phyloP scores from a whole-genome alignment of 2,797 vertebrate genomes.

The Danio choprae region DNA sequence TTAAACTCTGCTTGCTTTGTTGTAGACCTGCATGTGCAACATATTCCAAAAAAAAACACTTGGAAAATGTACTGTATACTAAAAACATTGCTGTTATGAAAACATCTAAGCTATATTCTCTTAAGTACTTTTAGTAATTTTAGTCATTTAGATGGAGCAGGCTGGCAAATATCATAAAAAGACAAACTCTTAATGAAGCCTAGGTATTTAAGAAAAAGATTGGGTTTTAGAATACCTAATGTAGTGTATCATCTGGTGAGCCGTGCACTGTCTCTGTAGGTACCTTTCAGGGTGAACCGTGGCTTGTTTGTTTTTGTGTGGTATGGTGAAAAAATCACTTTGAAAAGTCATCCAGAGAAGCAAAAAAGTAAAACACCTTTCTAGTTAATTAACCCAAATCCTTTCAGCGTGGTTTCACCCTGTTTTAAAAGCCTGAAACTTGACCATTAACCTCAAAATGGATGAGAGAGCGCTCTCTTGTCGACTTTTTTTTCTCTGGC shows the following conservation, averaged over 20 bases:
- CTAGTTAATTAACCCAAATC: conserved; percentile 83
- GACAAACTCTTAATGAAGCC: background rate
- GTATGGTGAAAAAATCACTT: conserved; percentile 43
- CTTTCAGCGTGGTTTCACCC: conserved; percentile 78
- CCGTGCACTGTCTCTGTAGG: conserved; percentile 23
- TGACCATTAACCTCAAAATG: conserved; percentile 87
- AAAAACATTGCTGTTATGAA: too few species aligned
- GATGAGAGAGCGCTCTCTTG: conserved; percentile 74
- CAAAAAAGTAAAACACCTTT: conserved; percentile 70
- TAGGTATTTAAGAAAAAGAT: background rate
- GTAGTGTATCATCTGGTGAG: conserved; percentile 9
- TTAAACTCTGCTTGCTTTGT: too few species aligned
- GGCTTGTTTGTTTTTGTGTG: conserved; percentile 58
- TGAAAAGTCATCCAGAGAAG: conserved; percentile 56
- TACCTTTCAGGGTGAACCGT: conserved; percentile 28
- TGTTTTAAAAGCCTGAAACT: conserved; percentile 84
- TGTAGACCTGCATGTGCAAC: too few species aligned
- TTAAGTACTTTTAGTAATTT: background rate
- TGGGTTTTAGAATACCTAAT: conserved; percentile 11
- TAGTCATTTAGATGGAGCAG: background rate
- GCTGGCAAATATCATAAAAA: background rate
- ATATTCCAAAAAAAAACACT: too few species aligned
- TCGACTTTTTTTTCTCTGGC: conserved; percentile 70
- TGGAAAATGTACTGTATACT: too few species aligned
- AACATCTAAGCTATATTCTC: background rate